Base-by-base conservation (phyloP, 2,113 vertebrate genomes). In the Callorhinus ursinus region DNA sequence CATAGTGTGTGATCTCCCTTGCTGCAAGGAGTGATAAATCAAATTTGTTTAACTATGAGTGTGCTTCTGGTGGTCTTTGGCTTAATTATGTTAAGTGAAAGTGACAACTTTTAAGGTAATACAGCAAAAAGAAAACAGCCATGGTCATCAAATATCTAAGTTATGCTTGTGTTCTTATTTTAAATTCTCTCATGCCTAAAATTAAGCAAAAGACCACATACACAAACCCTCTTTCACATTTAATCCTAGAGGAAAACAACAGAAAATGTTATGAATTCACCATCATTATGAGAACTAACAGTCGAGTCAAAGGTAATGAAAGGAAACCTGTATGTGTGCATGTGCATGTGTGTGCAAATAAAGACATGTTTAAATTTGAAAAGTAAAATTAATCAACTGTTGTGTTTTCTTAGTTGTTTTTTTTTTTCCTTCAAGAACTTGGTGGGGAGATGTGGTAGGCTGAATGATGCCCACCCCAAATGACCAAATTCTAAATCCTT, bases 401-500 rank as follows among this genome's bases (percentile, higher is more conserved):
- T 53, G 4, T 79, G 12, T 18, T 85, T 76, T 57, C 22, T 22
- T 9, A 21, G 8, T 11, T 79, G 80, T 26, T 46, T 46, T 6
- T 14, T 79, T 39, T n/a, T 11, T 39, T 16, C 76, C 18, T 42
- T 13, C 4, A 90, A 18, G 9, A 92, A 55, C 9, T 71, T 95
- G 7, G 2, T 65, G 6, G 2, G 21, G 21, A 1, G 7, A 0
- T 42, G 15, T 74, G 3, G 16, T 22, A 28, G 31, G 11, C 2
- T 14, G 7, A 59, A 46, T 55, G 24, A 33, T 14, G 10, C 0
- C 4, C 3, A 15, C 10, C 1, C 31, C 18, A 84, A 87, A 61
- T 80, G 19, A 81, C 31, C 21, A 49, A 77, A 5, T 36, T 46
- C 72, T 89, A 93, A 93, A 55, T 24, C 13, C 24, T n/a, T 71